These are phyloP conservation scores for Megaceryle alcyon DNA, from an alignment of 2,797 vertebrate species.

Conservation along the genomic window DNA sequence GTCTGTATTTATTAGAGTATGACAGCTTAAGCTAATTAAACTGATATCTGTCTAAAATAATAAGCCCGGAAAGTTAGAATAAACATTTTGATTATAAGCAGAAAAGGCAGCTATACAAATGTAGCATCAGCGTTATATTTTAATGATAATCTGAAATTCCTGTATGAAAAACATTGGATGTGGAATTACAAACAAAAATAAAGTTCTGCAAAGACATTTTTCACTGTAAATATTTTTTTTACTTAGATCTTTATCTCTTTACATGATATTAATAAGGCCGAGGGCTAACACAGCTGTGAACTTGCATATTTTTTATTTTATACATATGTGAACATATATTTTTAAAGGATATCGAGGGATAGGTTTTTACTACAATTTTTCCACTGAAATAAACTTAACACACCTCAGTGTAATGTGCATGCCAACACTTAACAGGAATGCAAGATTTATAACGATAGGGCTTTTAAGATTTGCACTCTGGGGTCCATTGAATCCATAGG, in stretches of 20 bases:
- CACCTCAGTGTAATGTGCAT: constrained; percentile 74
- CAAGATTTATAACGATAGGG: constrained; percentile 79
- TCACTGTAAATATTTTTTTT: constrained; percentile 37
- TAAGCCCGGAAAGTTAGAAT: constrained; percentile 70
- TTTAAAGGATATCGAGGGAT: constrained; percentile 21
- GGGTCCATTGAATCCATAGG: constrained; percentile 78
- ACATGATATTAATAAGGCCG: not conserved
- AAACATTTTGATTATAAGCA: constrained; percentile 72
- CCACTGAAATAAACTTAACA: constrained; percentile 72
- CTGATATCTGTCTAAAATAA: constrained; percentile 78
- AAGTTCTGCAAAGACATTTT: constrained; percentile 48
- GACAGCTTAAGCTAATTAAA: constrained; percentile 76
- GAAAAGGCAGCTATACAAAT: constrained; percentile 70
- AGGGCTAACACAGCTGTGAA: not conserved
- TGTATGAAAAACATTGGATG: not conserved
- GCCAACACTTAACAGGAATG: constrained; percentile 80
- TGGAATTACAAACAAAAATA: constrained; percentile 29
- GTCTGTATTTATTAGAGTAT: constrained; percentile 73
- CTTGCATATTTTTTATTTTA: constrained; percentile 13
- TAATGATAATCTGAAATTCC: constrained; percentile 42
- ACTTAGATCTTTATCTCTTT: constrained; percentile 34
- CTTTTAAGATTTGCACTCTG: constrained; percentile 76
- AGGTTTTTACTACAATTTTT: constrained; percentile 47
- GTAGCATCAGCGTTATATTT: constrained; percentile 54
- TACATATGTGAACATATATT: constrained; percentile 8